These are phyloP conservation scores for Rousettus madagascariensis DNA, from an alignment of 2,797 vertebrate genomes.

Conservation along the genomic window DNA sequence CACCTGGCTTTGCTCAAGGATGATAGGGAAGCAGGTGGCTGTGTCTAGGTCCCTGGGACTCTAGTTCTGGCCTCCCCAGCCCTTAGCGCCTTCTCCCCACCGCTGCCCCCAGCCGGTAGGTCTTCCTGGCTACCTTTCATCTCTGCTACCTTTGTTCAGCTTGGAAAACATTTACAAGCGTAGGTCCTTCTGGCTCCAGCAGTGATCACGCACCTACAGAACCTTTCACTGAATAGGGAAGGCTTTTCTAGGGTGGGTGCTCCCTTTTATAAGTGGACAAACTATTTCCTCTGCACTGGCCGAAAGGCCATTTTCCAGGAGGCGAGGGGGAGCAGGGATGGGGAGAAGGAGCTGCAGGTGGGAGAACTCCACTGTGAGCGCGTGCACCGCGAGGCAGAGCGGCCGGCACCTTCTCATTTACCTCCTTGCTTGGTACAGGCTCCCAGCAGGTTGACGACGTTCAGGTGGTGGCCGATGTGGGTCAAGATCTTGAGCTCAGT, in stretches of 20 bases:
- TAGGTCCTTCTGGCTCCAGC: background rate
- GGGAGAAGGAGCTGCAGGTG: background rate
- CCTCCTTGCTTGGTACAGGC: conserved; percentile 95
- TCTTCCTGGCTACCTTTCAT: background rate
- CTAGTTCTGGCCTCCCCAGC: background rate
- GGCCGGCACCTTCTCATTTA: conserved; percentile 73
- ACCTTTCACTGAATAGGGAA: background rate
- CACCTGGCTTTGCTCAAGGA: background rate
- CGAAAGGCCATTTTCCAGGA: background rate
- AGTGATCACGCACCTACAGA: background rate
- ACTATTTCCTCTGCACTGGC: background rate
- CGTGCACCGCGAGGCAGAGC: accelerated
- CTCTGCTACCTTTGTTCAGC: background rate
- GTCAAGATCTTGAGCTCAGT: conserved; percentile 97
- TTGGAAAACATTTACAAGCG: background rate
- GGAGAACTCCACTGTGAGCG: background rate
- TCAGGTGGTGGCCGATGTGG: conserved; percentile 95
- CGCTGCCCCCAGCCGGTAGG: accelerated
- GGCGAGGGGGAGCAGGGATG: background rate
- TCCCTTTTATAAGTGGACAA: background rate
- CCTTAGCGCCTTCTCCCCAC: background rate
- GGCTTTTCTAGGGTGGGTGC: background rate
- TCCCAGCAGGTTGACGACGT: conserved; percentile 96
- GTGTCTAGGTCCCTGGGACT: background rate
- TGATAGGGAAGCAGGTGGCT: background rate